phyloP scores from a whole-genome alignment of 2,888 invertebrate genomes.

The Tryphoninae sp. region DNA sequence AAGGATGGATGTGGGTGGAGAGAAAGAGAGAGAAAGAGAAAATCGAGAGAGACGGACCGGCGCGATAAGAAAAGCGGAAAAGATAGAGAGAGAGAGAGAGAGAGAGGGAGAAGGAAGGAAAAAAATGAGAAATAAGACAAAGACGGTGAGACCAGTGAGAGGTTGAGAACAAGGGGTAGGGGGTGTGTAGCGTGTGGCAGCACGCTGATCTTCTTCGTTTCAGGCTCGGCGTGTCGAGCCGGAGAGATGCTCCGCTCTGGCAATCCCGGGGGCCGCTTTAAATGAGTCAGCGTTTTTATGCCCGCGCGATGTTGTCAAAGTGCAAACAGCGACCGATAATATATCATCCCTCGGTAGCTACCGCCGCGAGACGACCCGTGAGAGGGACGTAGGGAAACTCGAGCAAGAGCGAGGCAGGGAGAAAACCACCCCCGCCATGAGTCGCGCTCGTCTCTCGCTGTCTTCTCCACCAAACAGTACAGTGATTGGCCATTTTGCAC shows the following conservation, averaged over 20 bases:
- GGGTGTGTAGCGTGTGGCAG: constrained; percentile 64
- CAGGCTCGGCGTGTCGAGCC: constrained; percentile 71
- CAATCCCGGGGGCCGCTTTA: constrained; percentile 81
- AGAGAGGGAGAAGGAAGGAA: constrained; percentile 17
- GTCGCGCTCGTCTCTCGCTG: constrained; percentile 56
- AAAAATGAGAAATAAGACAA: constrained; percentile 24
- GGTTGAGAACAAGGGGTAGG: constrained; percentile 53
- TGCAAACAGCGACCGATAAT: constrained; percentile 81
- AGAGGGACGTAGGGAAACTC: constrained; percentile 3
- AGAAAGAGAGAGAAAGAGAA: constrained; percentile 43
- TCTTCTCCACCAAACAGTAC: constrained; percentile 27
- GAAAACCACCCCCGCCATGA: constrained; percentile 48
- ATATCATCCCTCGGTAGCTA: constrained; percentile 79
- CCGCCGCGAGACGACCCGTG: constrained; percentile 43
- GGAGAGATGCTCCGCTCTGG: constrained; percentile 67
- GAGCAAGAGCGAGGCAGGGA: constrained; percentile 40
- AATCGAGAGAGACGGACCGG: constrained; percentile 59
- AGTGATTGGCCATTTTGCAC: constrained; percentile 20
- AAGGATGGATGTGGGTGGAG: constrained; percentile 48
- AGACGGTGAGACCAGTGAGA: constrained; percentile 37
- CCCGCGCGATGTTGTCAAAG: constrained; percentile 81
- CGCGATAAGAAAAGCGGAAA: constrained; percentile 59
- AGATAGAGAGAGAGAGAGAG: constrained; percentile 41
- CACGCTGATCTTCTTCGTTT: constrained; percentile 63
- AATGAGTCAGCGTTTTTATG: constrained; percentile 82